These are phyloP conservation scores for Cettia cetti DNA, from an alignment of 2,113 vertebrate genomes.

Conservation along the genomic window DNA sequence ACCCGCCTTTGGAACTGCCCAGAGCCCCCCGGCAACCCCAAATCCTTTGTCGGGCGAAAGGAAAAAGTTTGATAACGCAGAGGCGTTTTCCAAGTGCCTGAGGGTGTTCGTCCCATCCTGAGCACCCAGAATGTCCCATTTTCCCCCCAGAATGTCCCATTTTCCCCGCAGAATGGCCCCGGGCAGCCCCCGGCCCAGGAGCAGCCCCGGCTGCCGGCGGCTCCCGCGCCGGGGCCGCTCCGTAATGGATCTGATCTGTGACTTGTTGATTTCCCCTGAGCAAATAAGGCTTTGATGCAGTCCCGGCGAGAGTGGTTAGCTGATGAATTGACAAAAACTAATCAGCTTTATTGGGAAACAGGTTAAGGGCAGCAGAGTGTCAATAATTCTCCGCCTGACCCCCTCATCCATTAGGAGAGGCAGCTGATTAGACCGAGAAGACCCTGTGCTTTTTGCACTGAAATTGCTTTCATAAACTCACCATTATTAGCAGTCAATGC, in stretches of 20 bases:
- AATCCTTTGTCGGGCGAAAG: neutral
- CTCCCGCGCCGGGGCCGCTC: conserved; percentile 56
- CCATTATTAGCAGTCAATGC: conserved; percentile 79
- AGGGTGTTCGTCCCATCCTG: fast-evolving
- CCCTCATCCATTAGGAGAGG: conserved; percentile 90
- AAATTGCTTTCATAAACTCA: conserved; percentile 84
- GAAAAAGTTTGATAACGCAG: neutral
- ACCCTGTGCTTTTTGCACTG: conserved; percentile 69
- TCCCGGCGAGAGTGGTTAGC: conserved; percentile 78
- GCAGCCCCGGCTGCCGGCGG: neutral
- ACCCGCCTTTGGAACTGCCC: neutral
- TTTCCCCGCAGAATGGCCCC: neutral
- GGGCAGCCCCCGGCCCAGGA: neutral
- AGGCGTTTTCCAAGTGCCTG: neutral
- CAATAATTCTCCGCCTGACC: conserved; percentile 93
- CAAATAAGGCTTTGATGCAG: conserved; percentile 87
- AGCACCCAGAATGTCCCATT: neutral
- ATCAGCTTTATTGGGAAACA: conserved; percentile 99
- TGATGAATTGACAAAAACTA: conserved; percentile 98
- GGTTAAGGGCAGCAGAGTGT: conserved; percentile 93
- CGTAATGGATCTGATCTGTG: conserved; percentile 77
- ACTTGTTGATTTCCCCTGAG: conserved; percentile 98
- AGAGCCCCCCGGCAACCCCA: neutral
- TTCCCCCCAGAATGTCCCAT: neutral
- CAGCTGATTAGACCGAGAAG: conserved; percentile 88